These are phyloP conservation scores for Mythimna albipuncta DNA, from an alignment of 2,888 invertebrate species.

Conservation along the genomic window DNA sequence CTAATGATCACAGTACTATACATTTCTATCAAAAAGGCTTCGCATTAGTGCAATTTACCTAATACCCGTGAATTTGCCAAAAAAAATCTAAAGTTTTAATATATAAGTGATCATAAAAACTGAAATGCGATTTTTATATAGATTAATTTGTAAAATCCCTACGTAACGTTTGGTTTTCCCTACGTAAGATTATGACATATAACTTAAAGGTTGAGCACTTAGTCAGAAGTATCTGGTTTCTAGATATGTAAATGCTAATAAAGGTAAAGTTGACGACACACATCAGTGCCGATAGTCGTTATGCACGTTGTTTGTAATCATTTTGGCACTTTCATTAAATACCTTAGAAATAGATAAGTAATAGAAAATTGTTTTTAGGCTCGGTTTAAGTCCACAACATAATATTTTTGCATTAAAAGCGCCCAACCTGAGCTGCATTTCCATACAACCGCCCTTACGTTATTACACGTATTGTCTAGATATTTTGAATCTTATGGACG, in stretches of 20 bases:
- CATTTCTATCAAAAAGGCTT: no score
- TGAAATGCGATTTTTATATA: background rate
- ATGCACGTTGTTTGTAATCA: background rate
- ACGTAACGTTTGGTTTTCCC: background rate
- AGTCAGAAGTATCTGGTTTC: conserved; percentile 8
- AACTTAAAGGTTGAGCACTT: conserved; percentile 9
- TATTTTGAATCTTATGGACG: no score
- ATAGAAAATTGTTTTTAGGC: no score
- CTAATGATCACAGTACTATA: no score
- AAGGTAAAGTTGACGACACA: conserved; percentile 5
- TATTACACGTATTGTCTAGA: no score
- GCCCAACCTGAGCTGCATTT: no score
- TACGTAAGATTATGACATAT: background rate
- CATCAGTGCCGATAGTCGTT: background rate
- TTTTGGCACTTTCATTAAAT: background rate
- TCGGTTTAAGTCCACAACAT: background rate
- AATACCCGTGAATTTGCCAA: no score
- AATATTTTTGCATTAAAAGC: background rate
- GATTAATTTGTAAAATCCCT: no score
- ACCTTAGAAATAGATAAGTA: no score
- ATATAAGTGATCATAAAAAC: background rate
- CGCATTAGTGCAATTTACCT: no score
- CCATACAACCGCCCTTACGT: no score
- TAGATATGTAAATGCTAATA: conserved; percentile 8
- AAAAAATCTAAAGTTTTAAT: no score